Conservation (phyloP, 2,797 vertebrate species). For the Anguilla pacifica region DNA sequence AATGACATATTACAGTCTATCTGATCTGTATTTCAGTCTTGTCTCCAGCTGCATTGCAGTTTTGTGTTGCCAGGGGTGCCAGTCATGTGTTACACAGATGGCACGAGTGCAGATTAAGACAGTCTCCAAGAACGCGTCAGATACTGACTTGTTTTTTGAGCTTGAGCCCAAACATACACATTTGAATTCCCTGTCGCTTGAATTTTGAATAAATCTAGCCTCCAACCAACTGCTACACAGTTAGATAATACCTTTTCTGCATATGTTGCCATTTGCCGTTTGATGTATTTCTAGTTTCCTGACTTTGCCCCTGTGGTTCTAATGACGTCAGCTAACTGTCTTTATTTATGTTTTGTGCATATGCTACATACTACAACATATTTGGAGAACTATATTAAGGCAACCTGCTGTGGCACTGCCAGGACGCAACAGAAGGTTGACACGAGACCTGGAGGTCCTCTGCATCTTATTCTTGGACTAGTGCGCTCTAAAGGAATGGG, state of each 20-base stretch:
- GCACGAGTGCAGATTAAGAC: conserved; percentile 69
- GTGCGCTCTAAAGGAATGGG: conserved; percentile 44
- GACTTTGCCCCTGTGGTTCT: conserved; percentile 66
- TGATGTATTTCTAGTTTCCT: conserved; percentile 62
- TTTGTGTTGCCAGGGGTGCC: conserved; percentile 63
- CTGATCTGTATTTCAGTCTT: conserved; percentile 49
- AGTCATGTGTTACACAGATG: conserved; percentile 68
- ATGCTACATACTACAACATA: conserved; percentile 61
- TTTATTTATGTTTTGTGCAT: conserved; percentile 70
- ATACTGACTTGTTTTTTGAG: conserved; percentile 60
- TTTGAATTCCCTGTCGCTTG: conserved; percentile 22
- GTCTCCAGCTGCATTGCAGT: conserved; percentile 65
- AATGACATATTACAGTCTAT: conserved; percentile 45
- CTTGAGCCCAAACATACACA: conserved; percentile 55
- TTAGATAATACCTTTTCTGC: conserved; percentile 31
- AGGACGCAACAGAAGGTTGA: conserved; percentile 47
- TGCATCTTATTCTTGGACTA: conserved; percentile 34
- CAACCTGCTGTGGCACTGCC: conserved; percentile 20
- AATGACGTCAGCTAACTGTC: conserved; percentile 43
- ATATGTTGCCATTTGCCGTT: conserved; percentile 70
- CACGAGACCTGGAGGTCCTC: conserved; percentile 27
- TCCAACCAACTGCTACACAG: not conserved
- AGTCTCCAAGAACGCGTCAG: conserved; percentile 42
- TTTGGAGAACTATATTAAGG: conserved; percentile 47
- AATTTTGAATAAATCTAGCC: conserved; percentile 34